Evolutionary conservation across 2,797 vertebrate species (phyloP), one percentile per base, ranked within the genome.

Genomic region (Gambelia wislizenii): DNA sequence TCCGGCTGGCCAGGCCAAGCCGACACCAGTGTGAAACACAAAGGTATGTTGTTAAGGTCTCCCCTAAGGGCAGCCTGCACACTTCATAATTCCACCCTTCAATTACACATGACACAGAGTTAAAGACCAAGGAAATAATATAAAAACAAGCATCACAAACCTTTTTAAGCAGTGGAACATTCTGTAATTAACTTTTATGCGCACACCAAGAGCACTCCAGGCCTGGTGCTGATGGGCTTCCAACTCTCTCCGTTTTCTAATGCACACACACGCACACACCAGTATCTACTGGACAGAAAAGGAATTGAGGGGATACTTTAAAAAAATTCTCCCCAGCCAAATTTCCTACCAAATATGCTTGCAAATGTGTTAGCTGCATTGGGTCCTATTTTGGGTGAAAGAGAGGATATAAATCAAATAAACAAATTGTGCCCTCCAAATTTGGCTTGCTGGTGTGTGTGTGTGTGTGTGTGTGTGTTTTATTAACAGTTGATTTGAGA

Each of bases 151-250:
- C 75, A 59, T 49, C 82, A 18, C 27, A 1, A 22, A 70, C 25
- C 42, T 0, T 33, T 16, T 59, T 0, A 0, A 86, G 74, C 33
- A 84, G 39, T 0, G 0, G 83, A 90, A 88, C 0, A 0, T 4
- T 86, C 25, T 47, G 76, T 9, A 81, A 47, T 76, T 82, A 33
- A 85, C 56, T 72, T 90, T 7, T 83, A 90, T 77, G 74, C 42
- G 7, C 64, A 36, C 0, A 0, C 56, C n/a, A 74, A 70, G 69
- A 36, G 22, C 0, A 0, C 67, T 59, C 16, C 33, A 36, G 72
- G 80, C 18, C 10, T 44, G 44, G 54, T 25, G 36, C 42, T 44
- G 39, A 13, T 9, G 13, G n/a, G 69, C 78, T 8, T 2, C 0
- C 52, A 20, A 42, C 1, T 1, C 33, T 27, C 56, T 47, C 33